Percentiles rank a stretch among this genome's conserved stretches.
Conservation (phyloP, 2,113 vertebrate species). For the Pseudorectes ferrugineus region DNA sequence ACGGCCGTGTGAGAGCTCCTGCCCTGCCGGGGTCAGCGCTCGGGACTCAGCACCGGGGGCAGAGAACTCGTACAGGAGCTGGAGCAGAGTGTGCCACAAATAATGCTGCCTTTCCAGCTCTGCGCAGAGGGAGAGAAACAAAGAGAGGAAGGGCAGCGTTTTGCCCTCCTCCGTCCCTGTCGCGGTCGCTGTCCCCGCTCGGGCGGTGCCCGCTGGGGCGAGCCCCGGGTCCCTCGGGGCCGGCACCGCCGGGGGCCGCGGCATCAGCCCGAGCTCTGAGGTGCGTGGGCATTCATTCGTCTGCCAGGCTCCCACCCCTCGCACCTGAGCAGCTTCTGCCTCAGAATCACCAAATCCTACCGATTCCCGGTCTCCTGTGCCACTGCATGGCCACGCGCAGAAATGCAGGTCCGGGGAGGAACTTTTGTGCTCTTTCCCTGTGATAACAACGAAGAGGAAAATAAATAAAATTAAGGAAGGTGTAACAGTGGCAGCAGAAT, state of each 20-base stretch:
- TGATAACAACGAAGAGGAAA: not conserved
- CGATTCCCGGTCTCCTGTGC: conserved; percentile 19
- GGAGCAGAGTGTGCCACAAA: not conserved
- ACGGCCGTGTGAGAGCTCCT: fast-evolving
- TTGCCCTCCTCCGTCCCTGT: fast-evolving
- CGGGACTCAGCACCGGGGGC: not conserved
- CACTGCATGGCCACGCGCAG: not conserved
- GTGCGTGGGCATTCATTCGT: fast-evolving
- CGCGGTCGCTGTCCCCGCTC: too few relatives aligned
- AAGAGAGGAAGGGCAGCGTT: not conserved
- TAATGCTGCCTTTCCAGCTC: not conserved
- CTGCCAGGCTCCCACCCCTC: not conserved
- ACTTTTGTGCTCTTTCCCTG: not conserved
- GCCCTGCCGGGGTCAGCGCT: not conserved
- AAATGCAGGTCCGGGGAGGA: not conserved
- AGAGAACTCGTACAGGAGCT: fast-evolving
- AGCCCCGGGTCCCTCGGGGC: not conserved
- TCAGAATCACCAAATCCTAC: fast-evolving
- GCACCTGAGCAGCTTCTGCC: not conserved
- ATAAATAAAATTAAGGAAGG: not conserved
- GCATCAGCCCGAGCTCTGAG: fast-evolving
- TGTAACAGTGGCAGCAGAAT: not conserved
- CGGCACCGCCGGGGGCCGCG: fast-evolving
- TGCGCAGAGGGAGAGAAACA: fast-evolving
- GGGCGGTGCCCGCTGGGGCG: fast-evolving